phyloP scores from a whole-genome alignment of 2,888 invertebrate genomes.

The Eilema griseolum region DNA sequence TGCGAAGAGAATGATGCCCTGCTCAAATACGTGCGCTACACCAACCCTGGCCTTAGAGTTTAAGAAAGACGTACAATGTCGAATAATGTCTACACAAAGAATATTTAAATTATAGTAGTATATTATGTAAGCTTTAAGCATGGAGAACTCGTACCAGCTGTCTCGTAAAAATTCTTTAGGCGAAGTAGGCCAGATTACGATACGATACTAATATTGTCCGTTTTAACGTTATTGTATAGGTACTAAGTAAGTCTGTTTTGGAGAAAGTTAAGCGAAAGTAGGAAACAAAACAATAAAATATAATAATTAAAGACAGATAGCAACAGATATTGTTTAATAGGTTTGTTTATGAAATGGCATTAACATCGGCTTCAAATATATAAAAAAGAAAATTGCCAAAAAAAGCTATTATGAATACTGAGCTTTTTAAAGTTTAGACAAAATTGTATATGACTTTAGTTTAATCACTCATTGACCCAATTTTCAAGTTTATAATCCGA shows the following conservation, averaged over 20 bases:
- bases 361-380: not conserved
- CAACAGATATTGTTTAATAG: not conserved
- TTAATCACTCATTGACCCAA: not conserved
- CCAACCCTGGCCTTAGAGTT: constrained; percentile 92
- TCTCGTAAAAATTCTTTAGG: not conserved
- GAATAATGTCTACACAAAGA: constrained; percentile 31
- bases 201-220: not conserved
- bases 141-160: constrained; percentile 21
- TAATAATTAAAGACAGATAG: not conserved
- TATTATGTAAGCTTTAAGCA: constrained; percentile 40
- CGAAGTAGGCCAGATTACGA: not conserved
- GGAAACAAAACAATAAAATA: constrained; percentile 1
- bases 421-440: not conserved
- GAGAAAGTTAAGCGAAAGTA: constrained; percentile 3
- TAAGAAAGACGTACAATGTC: constrained; percentile 65
- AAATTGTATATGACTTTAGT: not conserved
- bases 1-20: constrained; percentile 96
- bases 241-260: not conserved
- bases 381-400: too few relatives aligned
- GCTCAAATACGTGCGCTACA: constrained; percentile 94
- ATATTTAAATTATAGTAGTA: constrained; percentile 26
- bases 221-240: not conserved
- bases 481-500: not conserved
- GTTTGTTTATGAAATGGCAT: not conserved
- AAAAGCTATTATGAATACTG: too few relatives aligned